These are phyloP conservation scores for Macaria liturata DNA, from an alignment of 2,888 invertebrate genomes.

Conservation along the genomic window DNA sequence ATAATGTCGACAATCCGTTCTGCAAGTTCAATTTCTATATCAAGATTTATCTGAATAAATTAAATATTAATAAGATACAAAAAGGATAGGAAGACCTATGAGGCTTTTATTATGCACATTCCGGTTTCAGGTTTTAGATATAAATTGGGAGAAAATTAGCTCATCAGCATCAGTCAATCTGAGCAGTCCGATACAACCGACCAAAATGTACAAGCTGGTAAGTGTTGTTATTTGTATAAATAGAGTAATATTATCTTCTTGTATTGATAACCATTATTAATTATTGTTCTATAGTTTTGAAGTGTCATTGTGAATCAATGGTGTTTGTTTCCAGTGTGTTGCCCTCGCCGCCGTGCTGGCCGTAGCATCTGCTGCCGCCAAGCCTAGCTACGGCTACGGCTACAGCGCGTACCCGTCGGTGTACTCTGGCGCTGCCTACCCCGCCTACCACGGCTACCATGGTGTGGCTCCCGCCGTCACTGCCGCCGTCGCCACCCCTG, in stretches of 20 bases:
- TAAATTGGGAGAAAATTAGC: slow-evolving; percentile 26
- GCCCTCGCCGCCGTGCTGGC: slow-evolving; percentile 36
- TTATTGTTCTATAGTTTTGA: no score
- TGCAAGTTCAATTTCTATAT: no score
- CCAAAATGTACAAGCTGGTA: slow-evolving; percentile 55
- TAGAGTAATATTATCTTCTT: no score
- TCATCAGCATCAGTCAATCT: slow-evolving; percentile 29
- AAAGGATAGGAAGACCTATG: no score
- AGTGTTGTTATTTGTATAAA: slow-evolving; percentile 18
- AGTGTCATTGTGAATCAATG: no score
- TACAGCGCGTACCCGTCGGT: slow-evolving; percentile 10
- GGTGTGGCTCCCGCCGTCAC: slow-evolving; percentile 10
- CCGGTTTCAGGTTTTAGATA: slow-evolving; percentile 27
- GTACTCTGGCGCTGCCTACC: slow-evolving; percentile 20
- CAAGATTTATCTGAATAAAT: no score
- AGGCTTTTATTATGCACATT: slow-evolving; percentile 6
- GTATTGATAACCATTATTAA: no score
- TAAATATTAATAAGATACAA: no score
- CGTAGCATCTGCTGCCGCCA: slow-evolving; percentile 45
- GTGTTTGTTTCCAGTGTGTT: slow-evolving; percentile 42
- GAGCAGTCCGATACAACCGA: slow-evolving; percentile 25
- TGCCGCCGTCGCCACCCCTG: not conserved
- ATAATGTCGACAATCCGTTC: no score
- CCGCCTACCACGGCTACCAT: no score
- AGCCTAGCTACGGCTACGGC: slow-evolving; percentile 52